Evolutionary conservation across 2,113 vertebrate genomes (phyloP).

Genomic region (Gallinago paraguaiae): DNA sequence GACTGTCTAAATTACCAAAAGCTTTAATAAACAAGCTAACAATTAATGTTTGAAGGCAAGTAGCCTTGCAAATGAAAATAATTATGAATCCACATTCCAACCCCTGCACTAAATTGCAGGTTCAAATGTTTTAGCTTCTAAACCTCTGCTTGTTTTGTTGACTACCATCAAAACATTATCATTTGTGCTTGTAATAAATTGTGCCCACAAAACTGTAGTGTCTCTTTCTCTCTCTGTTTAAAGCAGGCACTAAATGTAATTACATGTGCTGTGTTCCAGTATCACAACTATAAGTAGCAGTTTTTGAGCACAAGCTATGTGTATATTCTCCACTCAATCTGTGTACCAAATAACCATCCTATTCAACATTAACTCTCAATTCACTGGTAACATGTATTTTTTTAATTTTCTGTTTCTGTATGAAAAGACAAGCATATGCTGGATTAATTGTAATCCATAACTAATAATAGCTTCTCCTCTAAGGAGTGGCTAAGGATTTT

Average conservation of each 20-base stretch:
- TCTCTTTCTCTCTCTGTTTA: not conserved
- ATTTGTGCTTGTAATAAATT: not conserved
- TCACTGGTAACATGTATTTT: not conserved
- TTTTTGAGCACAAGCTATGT: not conserved
- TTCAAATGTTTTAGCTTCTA: constrained; percentile 29
- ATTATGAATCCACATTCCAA: not conserved
- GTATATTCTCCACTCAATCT: not conserved
- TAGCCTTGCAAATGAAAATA: not conserved
- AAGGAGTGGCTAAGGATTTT: not conserved
- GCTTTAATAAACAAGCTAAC: constrained; percentile 30
- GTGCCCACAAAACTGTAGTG: not conserved
- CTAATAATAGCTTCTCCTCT: not conserved
- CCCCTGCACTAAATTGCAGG: not conserved
- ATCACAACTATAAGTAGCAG: not conserved
- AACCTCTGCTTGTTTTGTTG: not conserved
- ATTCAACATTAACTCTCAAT: not conserved
- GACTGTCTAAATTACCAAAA: constrained; percentile 24
- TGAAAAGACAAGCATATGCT: not conserved
- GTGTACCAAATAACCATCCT: not conserved
- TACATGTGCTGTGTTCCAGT: not conserved
- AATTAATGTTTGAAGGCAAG: constrained; percentile 15
- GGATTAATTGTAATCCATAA: not conserved
- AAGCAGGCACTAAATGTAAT: not conserved
- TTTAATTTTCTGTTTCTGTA: not conserved
- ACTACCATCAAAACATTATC: not conserved